These are phyloP conservation scores for Erebia epiphron DNA, from an alignment of 2,888 invertebrate species.

Conservation along the genomic window DNA sequence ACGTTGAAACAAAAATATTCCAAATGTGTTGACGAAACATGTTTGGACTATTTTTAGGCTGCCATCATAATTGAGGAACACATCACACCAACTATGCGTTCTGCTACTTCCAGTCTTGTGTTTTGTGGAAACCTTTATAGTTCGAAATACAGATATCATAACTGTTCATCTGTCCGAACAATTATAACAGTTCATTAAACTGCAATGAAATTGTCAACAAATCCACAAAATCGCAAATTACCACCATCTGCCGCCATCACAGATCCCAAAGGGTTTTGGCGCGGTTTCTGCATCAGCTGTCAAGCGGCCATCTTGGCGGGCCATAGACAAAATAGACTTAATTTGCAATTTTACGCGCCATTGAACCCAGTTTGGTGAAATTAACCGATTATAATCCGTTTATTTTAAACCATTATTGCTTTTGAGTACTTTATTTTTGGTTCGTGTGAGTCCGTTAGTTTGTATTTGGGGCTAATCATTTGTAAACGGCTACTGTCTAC, in stretches of 20 bases:
- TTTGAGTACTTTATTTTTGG: constrained; percentile 2
- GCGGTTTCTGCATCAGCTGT: constrained; percentile 66
- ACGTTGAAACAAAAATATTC: too few relatives aligned
- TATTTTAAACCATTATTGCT: constrained; percentile 47
- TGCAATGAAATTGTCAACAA: constrained; percentile 67
- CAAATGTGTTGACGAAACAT: too few relatives aligned
- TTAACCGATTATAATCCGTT: constrained; percentile 65
- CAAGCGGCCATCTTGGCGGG: constrained; percentile 65
- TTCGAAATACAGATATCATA: constrained; percentile 10
- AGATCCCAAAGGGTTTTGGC: constrained; percentile 77
- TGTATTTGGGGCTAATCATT: constrained; percentile 16
- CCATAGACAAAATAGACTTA: constrained; percentile 56
- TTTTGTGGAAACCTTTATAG: too few relatives aligned
- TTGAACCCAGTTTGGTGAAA: constrained; percentile 71
- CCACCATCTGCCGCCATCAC: constrained; percentile 70
- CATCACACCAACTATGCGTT: too few relatives aligned
- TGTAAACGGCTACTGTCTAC: constrained; percentile 8
- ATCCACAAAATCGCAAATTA: constrained; percentile 59
- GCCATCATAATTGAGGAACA: too few relatives aligned
- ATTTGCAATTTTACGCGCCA: constrained; percentile 79
- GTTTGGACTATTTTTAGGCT: too few relatives aligned
- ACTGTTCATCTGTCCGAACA: constrained; percentile 56
- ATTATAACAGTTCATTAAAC: constrained; percentile 75
- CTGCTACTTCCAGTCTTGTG: too few relatives aligned
- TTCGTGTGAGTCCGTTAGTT: constrained; percentile 3